Evolutionary conservation across 1,140 invertebrate species (phyloP), one percentile per base, ranked within the genome.

Genomic region (Drosophila saltans): DNA sequence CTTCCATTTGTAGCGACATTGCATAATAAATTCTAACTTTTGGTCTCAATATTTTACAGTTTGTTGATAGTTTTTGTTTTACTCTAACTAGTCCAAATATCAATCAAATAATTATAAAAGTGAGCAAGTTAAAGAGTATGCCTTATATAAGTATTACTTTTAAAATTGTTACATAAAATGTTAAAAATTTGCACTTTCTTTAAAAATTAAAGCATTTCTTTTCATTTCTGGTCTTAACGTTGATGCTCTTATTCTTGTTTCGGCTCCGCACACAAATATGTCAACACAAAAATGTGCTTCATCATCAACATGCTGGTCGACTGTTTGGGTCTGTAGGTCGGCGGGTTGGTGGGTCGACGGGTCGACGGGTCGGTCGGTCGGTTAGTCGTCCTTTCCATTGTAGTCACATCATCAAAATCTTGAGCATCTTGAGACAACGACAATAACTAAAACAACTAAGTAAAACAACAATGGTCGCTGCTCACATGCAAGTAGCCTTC

Each of bases 391-490:
- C 75, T 67, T 70, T 60, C 72, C 67, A 75, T 71, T 78, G 75
- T 78, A 75, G 75, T 75, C 75, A 75, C 75, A 78, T 78, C 75
- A 75, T 78, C 75, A 78, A 78, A 78, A 78, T 78, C 72, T 71
- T 68, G 66, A 56, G 58, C 71, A 68, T 76, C 69, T 72, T 76
- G 66, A 70, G 71, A 67, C 58, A 57, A 63, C 48, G 36, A 41
- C 61, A 36, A 41, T 30, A 39, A 9, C 56, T 58, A 21, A 70
- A 48, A 70, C 63, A 72, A 66, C 57, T 52, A 39, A 61, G 63
- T 58, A 39, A 58, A 39, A 58, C 61, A 63, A 63, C 61, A 69
- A 64, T 65, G 61, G 45, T 7, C 36, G 56, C 10, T 70, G 62
- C 66, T 63, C 71, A 33, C 59, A 74, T 75, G 67, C 67, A 78